Evolutionary conservation across 2,888 invertebrate genomes (phyloP).

Genomic region (Ethmia dodecea): DNA sequence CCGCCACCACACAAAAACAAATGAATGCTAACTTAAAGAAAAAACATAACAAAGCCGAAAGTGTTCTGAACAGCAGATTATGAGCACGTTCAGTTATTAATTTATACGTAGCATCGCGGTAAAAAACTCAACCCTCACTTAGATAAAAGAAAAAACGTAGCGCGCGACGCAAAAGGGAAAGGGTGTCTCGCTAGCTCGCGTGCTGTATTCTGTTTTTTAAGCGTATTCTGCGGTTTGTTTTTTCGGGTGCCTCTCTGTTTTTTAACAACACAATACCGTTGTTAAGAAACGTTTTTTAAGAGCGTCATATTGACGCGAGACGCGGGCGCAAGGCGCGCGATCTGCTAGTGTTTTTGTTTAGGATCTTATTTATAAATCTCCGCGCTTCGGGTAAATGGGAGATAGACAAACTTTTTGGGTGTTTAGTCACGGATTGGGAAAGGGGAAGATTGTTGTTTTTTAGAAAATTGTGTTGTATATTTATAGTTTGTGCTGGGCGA

Average conservation of each 20-base stretch:
- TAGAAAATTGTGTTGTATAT: constrained; percentile 41
- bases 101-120: constrained; percentile 71
- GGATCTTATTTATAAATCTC: constrained; percentile 68
- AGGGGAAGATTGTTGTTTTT: constrained; percentile 55
- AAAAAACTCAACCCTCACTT: constrained; percentile 71
- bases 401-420: constrained; percentile 53
- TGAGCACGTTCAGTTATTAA: constrained; percentile 76
- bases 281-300: constrained; percentile 69
- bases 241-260: constrained; percentile 71
- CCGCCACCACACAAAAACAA: constrained; percentile 70
- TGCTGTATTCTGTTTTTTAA: constrained; percentile 75
- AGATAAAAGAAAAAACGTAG: constrained; percentile 64
- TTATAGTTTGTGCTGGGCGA: constrained; percentile 41
- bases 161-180: constrained; percentile 75
- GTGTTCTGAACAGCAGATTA: constrained; percentile 73
- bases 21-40: constrained; percentile 57
- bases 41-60: constrained; percentile 72
- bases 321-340: constrained; percentile 60
- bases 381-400: constrained; percentile 55
- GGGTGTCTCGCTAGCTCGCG: constrained; percentile 68
- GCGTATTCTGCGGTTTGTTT: constrained; percentile 72
- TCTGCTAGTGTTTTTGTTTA: constrained; percentile 54
- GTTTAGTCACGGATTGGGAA: constrained; percentile 66
- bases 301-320: constrained; percentile 67
- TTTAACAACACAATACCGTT: constrained; percentile 74